These are phyloP conservation scores for Acyrthosiphon pisum DNA, from an alignment of 1,140 invertebrate species.

Conservation along the genomic window DNA sequence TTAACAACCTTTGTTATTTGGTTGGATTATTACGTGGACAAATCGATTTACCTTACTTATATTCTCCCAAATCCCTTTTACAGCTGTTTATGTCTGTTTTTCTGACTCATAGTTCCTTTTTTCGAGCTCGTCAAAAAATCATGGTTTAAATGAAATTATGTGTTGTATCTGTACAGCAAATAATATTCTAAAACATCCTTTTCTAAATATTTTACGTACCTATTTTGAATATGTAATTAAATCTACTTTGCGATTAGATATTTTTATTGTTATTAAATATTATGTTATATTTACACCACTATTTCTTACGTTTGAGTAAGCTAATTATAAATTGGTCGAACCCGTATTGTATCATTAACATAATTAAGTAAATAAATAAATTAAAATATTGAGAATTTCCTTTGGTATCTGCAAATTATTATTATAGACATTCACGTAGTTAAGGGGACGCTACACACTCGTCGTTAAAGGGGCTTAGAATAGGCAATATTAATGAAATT, in stretches of 20 bases:
- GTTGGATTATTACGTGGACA: rapidly evolving
- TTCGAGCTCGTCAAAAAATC: neutral
- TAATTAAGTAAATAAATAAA: neutral
- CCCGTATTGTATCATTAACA: neutral
- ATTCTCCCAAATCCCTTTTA: too few species aligned
- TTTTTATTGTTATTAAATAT: too few species aligned
- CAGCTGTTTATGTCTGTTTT: neutral
- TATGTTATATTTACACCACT: neutral
- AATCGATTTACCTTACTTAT: neutral
- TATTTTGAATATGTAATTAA: neutral
- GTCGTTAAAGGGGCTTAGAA: too few species aligned
- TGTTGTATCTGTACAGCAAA: too few species aligned
- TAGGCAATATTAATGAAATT: too few species aligned
- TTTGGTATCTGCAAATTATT: neutral
- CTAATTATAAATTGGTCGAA: neutral
- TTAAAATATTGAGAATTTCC: neutral
- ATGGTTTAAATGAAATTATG: neutral
- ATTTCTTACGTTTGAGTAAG: neutral
- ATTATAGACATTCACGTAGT: too few species aligned
- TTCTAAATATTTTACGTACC: neutral
- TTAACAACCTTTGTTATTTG: neutral
- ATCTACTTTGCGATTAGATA: too few species aligned
- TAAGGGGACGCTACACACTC: too few species aligned
- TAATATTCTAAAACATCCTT: too few species aligned
- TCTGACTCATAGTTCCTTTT: neutral